phyloP scores from a whole-genome alignment of 2,888 invertebrate species.

The Mesochorus sp. region DNA sequence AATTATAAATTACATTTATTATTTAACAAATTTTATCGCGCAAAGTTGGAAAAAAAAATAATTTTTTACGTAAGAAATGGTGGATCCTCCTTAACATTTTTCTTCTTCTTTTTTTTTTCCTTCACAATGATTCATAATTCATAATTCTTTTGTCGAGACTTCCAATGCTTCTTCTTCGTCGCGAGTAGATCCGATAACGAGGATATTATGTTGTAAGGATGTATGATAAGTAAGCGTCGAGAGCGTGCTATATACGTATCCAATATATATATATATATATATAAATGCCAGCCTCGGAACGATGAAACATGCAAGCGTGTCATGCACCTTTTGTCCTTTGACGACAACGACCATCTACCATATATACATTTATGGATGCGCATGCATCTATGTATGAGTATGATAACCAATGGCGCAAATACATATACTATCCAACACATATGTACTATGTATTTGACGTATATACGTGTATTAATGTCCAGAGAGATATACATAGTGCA shows the following conservation, averaged over 20 bases:
- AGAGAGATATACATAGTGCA: neutral
- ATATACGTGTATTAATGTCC: neutral
- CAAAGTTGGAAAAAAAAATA: too few species aligned
- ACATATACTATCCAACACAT: slow-evolving; percentile 34
- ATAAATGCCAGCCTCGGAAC: slow-evolving; percentile 17
- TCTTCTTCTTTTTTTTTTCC: slow-evolving; percentile 3
- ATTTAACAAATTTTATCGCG: too few species aligned
- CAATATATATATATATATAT: neutral
- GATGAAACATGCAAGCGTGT: slow-evolving; percentile 61
- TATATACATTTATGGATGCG: slow-evolving; percentile 58
- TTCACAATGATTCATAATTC: neutral
- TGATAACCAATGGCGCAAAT: slow-evolving; percentile 53
- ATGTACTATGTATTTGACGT: neutral
- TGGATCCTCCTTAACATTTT: too few species aligned
- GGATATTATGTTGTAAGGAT: slow-evolving; percentile 5
- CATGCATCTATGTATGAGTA: slow-evolving; percentile 59
- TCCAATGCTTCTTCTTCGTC: neutral
- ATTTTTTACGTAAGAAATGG: too few species aligned
- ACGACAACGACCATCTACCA: slow-evolving; percentile 36
- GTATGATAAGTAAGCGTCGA: slow-evolving; percentile 5
- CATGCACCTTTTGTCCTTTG: slow-evolving; percentile 63
- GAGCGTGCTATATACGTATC: neutral
- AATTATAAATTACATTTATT: too few species aligned
- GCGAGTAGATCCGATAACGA: slow-evolving; percentile 9
- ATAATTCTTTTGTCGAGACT: neutral